Percentiles rank a stretch among this genome's conserved stretches.
These are phyloP conservation scores for Leptoclinus maculatus DNA, from an alignment of 2,797 vertebrate species.

Conservation along the genomic window DNA sequence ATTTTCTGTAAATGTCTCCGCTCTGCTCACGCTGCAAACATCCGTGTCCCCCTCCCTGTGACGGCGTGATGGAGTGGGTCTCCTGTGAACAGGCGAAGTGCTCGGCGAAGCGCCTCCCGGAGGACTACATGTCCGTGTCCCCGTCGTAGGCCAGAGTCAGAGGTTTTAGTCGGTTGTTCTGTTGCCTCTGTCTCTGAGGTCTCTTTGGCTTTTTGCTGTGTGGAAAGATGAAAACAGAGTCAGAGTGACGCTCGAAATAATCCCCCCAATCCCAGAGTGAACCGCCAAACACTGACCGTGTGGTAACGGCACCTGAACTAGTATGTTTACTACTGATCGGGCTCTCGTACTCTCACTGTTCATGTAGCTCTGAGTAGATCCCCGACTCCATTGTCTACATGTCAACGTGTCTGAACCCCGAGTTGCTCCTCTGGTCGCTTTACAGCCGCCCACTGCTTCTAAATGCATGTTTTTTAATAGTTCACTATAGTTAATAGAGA, in stretches of 20 bases:
- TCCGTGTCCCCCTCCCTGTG: constrained; percentile 53
- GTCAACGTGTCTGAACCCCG: no score
- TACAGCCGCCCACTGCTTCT: no score
- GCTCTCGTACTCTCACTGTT: no score
- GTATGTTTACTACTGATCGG: no score
- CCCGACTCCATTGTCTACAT: no score
- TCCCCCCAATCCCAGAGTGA: not conserved
- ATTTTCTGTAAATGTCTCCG: constrained; percentile 51
- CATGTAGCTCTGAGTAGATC: no score
- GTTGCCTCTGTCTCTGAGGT: constrained; percentile 96
- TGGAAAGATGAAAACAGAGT: constrained; percentile 45
- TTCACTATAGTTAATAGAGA: not conserved
- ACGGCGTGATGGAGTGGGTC: constrained; percentile 53
- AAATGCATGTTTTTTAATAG: no score
- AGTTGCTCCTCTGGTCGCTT: no score
- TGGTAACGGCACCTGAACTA: not conserved
- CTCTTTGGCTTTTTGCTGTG: constrained; percentile 99
- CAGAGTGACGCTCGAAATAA: constrained; percentile 19
- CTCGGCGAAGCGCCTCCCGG: constrained; percentile 27
- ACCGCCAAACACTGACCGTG: not conserved
- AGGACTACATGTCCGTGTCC: constrained; percentile 94
- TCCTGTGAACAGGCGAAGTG: constrained; percentile 49
- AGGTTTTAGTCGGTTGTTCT: constrained; percentile 97
- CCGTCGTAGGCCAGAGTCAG: constrained; percentile 98
- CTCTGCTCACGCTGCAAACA: constrained; percentile 60